Percentiles rank a stretch among this genome's conserved stretches.
Evolutionary conservation across 2,797 vertebrate species (phyloP).

Genomic region (Sebastes elongatus): DNA sequence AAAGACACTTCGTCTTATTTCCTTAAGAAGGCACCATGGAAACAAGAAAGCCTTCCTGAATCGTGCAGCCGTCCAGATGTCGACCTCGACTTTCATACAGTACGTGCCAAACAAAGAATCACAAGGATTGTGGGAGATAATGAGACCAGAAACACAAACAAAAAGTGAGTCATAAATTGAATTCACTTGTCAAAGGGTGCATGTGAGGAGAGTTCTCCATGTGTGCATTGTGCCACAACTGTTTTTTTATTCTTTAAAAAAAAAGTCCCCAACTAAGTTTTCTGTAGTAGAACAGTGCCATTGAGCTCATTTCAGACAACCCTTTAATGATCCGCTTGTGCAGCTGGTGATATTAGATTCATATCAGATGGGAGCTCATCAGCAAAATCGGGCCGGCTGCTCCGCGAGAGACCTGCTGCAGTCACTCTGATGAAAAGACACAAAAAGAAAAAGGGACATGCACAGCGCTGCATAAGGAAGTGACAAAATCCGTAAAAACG

Average conservation of each 20-base stretch:
- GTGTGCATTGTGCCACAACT: neutral
- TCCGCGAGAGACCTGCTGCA: slow-evolving; percentile 17
- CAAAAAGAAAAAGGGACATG: neutral
- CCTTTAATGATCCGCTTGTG: slow-evolving; percentile 34
- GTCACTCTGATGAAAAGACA: slow-evolving; percentile 1
- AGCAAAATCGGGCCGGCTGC: slow-evolving; percentile 15
- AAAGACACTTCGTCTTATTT: neutral
- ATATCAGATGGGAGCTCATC: slow-evolving; percentile 56
- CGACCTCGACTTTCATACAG: neutral
- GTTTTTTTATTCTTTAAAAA: neutral
- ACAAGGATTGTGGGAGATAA: neutral
- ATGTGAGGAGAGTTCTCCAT: neutral
- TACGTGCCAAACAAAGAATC: neutral
- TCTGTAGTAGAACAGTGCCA: neutral
- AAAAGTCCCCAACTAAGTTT: neutral
- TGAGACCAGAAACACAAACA: neutral
- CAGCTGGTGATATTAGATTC: slow-evolving; percentile 43
- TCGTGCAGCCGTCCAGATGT: neutral
- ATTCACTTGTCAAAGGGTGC: neutral
- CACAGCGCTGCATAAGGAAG: neutral
- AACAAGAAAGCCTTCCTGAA: neutral
- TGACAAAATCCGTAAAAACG: neutral
- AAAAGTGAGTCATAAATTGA: neutral
- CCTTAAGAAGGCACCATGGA: neutral
- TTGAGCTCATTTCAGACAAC: slow-evolving; percentile 1